These are phyloP conservation scores for Eumerus sabulonum DNA, from an alignment of 2,888 invertebrate genomes.

Conservation along the genomic window DNA sequence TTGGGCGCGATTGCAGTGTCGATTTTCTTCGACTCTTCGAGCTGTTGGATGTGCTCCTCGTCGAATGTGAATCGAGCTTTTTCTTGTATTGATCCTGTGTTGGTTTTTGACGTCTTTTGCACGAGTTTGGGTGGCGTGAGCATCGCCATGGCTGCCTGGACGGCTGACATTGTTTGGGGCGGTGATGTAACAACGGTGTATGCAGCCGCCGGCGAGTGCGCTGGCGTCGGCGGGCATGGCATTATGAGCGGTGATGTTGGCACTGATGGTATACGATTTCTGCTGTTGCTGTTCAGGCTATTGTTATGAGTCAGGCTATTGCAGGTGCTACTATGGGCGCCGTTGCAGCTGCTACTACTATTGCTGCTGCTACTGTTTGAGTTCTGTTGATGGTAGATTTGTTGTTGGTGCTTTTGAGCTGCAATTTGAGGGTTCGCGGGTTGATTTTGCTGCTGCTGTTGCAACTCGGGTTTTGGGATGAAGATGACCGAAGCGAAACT, in stretches of 20 bases:
- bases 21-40: slow-evolving; percentile 49
- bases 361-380: slow-evolving; percentile 77
- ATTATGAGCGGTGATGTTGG: slow-evolving; percentile 85
- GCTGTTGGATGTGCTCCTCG: slow-evolving; percentile 73
- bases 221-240: slow-evolving; percentile 79
- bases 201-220: slow-evolving; percentile 78
- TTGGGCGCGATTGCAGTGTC: slow-evolving; percentile 1
- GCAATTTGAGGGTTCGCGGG: slow-evolving; percentile 69
- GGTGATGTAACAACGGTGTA: slow-evolving; percentile 76
- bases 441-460: slow-evolving; percentile 74
- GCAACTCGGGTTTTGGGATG: slow-evolving; percentile 88
- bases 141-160: slow-evolving; percentile 77
- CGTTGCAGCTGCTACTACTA: slow-evolving; percentile 77
- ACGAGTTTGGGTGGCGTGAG: slow-evolving; percentile 73
- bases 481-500: slow-evolving; percentile 96
- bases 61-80: slow-evolving; percentile 74
- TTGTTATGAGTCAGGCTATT: slow-evolving; percentile 50
- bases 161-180: slow-evolving; percentile 75
- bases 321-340: slow-evolving; percentile 57
- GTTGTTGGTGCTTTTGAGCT: slow-evolving; percentile 69
- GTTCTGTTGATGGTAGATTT: slow-evolving; percentile 71
- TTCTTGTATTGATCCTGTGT: slow-evolving; percentile 57
- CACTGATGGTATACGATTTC: slow-evolving; percentile 81
- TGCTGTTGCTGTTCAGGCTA: slow-evolving; percentile 48
- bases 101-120: slow-evolving; percentile 68